A percentile compares a stretch with the other conserved stretches of the same genome.
These are phyloP conservation scores for Empidonax alnorum DNA, from an alignment of 2,113 vertebrate species.

Conservation along the genomic window DNA sequence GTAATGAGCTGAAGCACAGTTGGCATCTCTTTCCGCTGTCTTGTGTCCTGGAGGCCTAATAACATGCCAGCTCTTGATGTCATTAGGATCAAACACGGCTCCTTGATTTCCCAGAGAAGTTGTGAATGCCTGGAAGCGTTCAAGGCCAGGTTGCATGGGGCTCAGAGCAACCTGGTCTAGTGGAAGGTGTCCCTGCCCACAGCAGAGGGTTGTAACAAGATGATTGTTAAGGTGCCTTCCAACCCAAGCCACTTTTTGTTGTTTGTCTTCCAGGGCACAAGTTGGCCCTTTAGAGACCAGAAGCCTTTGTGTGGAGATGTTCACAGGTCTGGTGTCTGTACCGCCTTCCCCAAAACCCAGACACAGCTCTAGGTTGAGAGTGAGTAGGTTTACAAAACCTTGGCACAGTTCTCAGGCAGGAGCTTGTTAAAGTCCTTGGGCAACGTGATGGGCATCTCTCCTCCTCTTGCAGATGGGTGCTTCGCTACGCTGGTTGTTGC, in stretches of 20 bases:
- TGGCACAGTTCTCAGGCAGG: background rate
- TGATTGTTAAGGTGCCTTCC: accelerated
- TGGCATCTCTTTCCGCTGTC: background rate
- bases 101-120: background rate
- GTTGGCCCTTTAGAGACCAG: background rate
- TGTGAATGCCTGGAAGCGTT: background rate
- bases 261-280: background rate
- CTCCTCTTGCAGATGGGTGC: background rate
- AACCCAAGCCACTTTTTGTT: background rate
- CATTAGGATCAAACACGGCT: background rate
- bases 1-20: background rate
- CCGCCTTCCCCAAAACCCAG: background rate
- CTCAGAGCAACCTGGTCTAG: background rate
- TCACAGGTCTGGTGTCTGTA: background rate
- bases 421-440: background rate
- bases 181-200: background rate
- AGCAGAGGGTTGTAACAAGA: background rate
- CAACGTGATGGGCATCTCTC: background rate
- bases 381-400: background rate
- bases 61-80: background rate
- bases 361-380: background rate
- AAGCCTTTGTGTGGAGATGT: background rate
- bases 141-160: background rate
- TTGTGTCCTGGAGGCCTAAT: background rate
- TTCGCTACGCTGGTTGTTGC: background rate